phyloP scores from a whole-genome alignment of 2,888 invertebrate species.

The Quadroppia sp. region DNA sequence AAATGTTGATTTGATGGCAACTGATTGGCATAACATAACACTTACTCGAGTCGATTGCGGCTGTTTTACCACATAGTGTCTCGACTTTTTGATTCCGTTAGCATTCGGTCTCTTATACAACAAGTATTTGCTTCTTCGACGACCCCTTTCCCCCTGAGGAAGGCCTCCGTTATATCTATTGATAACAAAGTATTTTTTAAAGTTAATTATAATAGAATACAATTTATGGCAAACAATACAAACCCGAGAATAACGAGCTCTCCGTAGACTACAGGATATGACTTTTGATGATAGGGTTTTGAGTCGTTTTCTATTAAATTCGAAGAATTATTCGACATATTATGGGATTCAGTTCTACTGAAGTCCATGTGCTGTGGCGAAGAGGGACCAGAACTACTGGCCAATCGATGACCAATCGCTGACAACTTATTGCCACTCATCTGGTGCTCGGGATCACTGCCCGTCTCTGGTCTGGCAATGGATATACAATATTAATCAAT shows the following conservation, averaged over 20 bases:
- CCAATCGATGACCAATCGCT: constrained; percentile 38
- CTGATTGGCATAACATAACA: constrained; percentile 23
- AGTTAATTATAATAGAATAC: background rate
- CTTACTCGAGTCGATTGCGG: constrained; percentile 74
- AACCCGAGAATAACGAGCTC: constrained; percentile 42
- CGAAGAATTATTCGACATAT: background rate
- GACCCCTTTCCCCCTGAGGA: constrained; percentile 86
- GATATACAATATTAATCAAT: too few species aligned
- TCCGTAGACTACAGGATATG: constrained; percentile 38
- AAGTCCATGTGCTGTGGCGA: constrained; percentile 45
- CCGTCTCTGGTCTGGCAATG: background rate
- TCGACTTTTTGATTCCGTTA: constrained; percentile 89
- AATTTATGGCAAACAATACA: background rate
- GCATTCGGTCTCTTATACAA: constrained; percentile 75
- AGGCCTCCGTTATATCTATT: constrained; percentile 86
- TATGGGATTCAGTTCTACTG: background rate
- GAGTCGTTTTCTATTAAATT: background rate
- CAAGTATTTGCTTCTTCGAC: constrained; percentile 90
- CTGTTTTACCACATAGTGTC: constrained; percentile 92
- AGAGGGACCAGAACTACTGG: constrained; percentile 46
- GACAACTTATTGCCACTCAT: background rate
- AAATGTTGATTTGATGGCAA: constrained; percentile 33
- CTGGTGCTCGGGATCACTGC: background rate
- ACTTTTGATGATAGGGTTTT: constrained; percentile 10
- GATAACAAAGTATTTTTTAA: background rate